Base-by-base conservation (phyloP, 2,888 invertebrate genomes). In the Lasioglossum villosulum region DNA sequence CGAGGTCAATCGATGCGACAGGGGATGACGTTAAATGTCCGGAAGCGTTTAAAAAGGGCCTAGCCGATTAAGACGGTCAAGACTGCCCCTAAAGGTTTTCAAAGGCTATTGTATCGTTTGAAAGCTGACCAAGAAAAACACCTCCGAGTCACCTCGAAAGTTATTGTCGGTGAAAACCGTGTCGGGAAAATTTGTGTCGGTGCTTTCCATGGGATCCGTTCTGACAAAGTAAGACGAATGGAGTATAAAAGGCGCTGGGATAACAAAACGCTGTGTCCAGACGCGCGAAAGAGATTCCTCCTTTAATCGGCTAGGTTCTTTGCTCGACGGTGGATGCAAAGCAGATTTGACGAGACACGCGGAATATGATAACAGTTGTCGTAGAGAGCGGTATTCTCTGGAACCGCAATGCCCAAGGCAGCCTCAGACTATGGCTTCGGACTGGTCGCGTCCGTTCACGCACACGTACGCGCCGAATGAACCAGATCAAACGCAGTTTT, bases 401-500 rank as follows among this genome's bases (percentile, higher is more conserved):
- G 66, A 79, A 78, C 79, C 37, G 66, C 82, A 89, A 80, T 80
- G 89, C 90, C 91, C 75, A 73, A 37, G 91, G 89, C 90, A 80
- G 68, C 48, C 76, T 75, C 30, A 59, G 56, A 59, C n/a, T 42
- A 27, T 27, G 14, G 45, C 23, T 59, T 42, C 30, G 30, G 75
- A 74, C 70, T 27, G 27, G 66, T 63, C n/a, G 68, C n/a, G 42
- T 59, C 79, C 59, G n/a, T 75, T n/a, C 70, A 48, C 80, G 82
- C 77, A 73, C 80, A 76, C 77, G 66, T 70, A 77, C 76, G 74
- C 78, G 75, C 89, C 83, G 90, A 90, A 90, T 88, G 91, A 91
- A 90, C 80, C 93, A 93, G 95, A 95, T 95, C 95, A 95, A 95
- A 95, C 95, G 94, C 91, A 93, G 94, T 94, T 95, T 94, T 93